phyloP scores from a whole-genome alignment of 2,888 invertebrate genomes.

The Blomia tropicalis region DNA sequence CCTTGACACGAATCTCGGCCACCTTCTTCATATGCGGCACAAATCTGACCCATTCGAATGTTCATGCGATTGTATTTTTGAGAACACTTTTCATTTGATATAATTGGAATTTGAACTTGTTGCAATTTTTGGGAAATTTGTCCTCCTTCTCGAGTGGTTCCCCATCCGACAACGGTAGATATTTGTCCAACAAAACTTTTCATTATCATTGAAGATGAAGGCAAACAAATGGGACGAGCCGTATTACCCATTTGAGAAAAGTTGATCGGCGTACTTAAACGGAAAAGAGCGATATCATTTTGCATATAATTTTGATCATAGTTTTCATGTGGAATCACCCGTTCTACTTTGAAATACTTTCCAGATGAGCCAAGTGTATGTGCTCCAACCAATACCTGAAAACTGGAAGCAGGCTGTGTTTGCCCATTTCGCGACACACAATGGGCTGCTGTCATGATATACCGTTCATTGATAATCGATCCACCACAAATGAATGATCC shows the following conservation, averaged over 20 bases:
- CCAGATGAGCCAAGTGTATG: neutral
- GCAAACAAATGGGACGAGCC: slow-evolving; percentile 18
- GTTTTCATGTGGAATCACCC: slow-evolving; percentile 11
- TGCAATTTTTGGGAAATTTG: neutral
- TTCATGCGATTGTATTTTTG: neutral
- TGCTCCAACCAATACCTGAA: slow-evolving; percentile 6
- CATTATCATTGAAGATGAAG: neutral
- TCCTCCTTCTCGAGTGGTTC: slow-evolving; percentile 13
- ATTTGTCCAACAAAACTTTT: neutral
- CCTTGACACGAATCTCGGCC: slow-evolving; percentile 20
- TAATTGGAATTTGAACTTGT: slow-evolving; percentile 19
- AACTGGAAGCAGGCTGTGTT: neutral
- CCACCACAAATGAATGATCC: slow-evolving; percentile 19
- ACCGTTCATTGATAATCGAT: slow-evolving; percentile 6
- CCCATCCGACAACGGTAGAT: slow-evolving; percentile 17
- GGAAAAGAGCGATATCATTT: slow-evolving; percentile 20
- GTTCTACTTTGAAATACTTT: neutral
- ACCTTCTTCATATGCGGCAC: slow-evolving; percentile 17
- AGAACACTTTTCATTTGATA: neutral
- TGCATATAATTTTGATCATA: slow-evolving; percentile 5
- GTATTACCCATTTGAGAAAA: neutral
- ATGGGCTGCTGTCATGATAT: slow-evolving; percentile 21
- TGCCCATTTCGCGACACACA: slow-evolving; percentile 7
- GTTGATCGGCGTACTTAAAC: neutral
- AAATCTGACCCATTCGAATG: slow-evolving; percentile 2